These are phyloP conservation scores for Mastomys natalensis DNA, from an alignment of 2,113 vertebrate species.

Conservation along the genomic window DNA sequence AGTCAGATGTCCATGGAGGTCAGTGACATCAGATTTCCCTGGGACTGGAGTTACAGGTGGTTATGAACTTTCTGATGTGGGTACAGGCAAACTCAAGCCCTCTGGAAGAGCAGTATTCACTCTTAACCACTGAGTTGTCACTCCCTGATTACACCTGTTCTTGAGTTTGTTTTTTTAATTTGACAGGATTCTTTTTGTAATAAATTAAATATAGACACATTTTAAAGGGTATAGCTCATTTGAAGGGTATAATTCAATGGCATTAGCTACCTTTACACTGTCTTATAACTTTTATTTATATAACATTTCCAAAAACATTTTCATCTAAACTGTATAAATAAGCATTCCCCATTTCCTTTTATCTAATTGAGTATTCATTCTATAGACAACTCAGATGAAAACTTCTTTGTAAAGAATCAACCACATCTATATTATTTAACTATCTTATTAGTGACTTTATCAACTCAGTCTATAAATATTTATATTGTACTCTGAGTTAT, in stretches of 20 bases:
- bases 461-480: background rate
- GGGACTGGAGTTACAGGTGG: background rate
- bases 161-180: background rate
- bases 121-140: background rate
- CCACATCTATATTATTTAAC: background rate
- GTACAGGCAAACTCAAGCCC: background rate
- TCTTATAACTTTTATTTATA: background rate
- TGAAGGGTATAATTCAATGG: slow-evolving; percentile 7
- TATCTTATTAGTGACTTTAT: background rate
- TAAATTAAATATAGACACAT: slow-evolving; percentile 6
- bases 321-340: background rate
- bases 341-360: background rate
- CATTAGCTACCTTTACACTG: background rate
- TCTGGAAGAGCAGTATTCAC: background rate
- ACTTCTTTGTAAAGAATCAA: background rate
- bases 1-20: background rate
- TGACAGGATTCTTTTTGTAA: background rate
- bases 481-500: background rate
- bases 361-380: background rate
- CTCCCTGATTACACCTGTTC: background rate
- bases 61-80: background rate
- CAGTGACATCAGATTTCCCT: background rate
- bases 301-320: background rate
- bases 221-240: background rate
- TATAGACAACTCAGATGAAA: background rate